phyloP scores from a whole-genome alignment of 1,140 invertebrate genomes.

The Drosophila tani region DNA sequence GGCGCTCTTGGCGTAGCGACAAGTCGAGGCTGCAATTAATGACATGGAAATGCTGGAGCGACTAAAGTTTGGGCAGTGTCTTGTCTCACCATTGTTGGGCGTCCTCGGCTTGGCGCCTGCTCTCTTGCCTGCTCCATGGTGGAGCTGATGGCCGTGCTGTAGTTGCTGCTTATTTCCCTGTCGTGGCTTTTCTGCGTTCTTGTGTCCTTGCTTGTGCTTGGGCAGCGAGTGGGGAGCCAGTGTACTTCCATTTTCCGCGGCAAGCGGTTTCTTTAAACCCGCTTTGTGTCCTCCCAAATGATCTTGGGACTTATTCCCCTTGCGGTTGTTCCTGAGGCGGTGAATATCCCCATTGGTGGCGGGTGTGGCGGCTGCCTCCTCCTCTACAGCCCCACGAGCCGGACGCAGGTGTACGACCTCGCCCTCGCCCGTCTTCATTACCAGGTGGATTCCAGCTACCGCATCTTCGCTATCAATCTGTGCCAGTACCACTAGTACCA shows the following conservation, averaged over 20 bases:
- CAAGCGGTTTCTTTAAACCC: constrained; percentile 33
- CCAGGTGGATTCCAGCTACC: constrained; percentile 52
- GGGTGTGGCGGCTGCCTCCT: constrained; percentile 7
- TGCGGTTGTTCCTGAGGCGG: constrained; percentile 58
- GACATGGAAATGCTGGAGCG: background rate
- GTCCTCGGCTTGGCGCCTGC: constrained; percentile 38
- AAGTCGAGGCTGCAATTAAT: constrained; percentile 85
- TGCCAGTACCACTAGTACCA: constrained; percentile 38
- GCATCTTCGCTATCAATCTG: constrained; percentile 48
- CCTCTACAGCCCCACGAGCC: constrained; percentile 45
- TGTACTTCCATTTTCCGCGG: constrained; percentile 5
- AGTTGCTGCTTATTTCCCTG: constrained; percentile 56
- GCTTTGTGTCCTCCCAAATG: constrained; percentile 36
- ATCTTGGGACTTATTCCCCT: constrained; percentile 49
- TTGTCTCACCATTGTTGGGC: constrained; percentile 41
- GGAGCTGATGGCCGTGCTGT: constrained; percentile 36
- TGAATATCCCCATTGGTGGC: constrained; percentile 17
- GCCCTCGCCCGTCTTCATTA: constrained; percentile 58
- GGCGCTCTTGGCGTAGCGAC: constrained; percentile 92
- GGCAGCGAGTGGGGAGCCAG: constrained; percentile 16
- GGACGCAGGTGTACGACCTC: constrained; percentile 42
- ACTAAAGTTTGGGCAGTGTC: background rate
- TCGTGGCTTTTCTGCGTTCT: constrained; percentile 38
- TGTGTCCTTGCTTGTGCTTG: constrained; percentile 48
- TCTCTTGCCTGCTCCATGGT: constrained; percentile 35